Evolutionary conservation across 2,113 vertebrate genomes (phyloP).

Genomic region (Takifugu bimaculatus): DNA sequence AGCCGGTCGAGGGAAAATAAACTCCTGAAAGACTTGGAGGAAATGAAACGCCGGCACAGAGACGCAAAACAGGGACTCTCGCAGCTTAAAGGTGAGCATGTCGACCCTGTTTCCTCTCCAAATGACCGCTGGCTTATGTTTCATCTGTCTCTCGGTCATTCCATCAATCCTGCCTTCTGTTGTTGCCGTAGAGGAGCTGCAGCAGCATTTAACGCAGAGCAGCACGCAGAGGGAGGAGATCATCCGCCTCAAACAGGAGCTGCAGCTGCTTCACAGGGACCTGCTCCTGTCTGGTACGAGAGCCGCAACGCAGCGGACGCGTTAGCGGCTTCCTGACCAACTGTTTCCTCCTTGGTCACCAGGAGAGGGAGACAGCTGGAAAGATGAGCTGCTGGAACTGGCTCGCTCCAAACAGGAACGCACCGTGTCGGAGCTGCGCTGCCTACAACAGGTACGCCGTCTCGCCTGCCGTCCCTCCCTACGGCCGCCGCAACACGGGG

Average conservation of each 20-base stretch:
- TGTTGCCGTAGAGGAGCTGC: conserved; percentile 74
- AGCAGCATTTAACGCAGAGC: conserved; percentile 81
- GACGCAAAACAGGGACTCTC: conserved; percentile 65
- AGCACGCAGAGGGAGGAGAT: conserved; percentile 83
- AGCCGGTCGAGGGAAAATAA: conserved; percentile 65
- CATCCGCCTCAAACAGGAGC: conserved; percentile 83
- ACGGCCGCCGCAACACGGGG: background rate
- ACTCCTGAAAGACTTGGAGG: conserved; percentile 73
- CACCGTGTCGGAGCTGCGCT: conserved; percentile 76
- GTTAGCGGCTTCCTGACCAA: background rate
- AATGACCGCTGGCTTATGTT: background rate
- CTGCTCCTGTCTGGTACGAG: conserved; percentile 71
- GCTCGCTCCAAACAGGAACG: conserved; percentile 82
- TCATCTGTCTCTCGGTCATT: background rate
- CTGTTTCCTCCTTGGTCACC: conserved; percentile 3
- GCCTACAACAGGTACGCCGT: conserved; percentile 76
- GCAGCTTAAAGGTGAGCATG: conserved; percentile 76
- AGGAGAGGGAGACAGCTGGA: conserved; percentile 82
- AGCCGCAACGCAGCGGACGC: background rate
- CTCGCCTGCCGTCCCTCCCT: background rate
- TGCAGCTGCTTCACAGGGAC: conserved; percentile 74
- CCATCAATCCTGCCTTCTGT: background rate
- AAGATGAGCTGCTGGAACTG: conserved; percentile 81
- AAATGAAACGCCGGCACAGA: conserved; percentile 70
- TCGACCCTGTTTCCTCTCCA: background rate